Percentiles rank a stretch among this genome's conserved stretches.
Conservation (phyloP, 2,797 vertebrate genomes). For the Paedocypris micromegethes region DNA sequence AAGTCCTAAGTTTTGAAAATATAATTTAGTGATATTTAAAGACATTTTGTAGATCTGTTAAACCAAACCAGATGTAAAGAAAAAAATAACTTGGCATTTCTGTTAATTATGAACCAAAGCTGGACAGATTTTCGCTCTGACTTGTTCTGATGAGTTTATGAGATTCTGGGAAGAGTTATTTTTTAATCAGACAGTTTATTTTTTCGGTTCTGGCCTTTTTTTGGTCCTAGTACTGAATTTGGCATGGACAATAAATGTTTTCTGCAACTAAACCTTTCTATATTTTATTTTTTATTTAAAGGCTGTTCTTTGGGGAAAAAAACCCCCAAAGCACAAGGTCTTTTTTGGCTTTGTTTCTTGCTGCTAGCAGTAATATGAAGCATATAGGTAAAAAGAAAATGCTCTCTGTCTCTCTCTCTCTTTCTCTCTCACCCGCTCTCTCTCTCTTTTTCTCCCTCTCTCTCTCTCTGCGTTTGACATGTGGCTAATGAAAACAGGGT, state of each 20-base stretch:
- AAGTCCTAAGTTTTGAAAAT: slow-evolving; percentile 41
- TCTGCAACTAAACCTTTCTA: neutral
- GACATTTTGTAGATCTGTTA: slow-evolving; percentile 47
- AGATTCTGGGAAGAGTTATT: neutral
- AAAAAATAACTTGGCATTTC: slow-evolving; percentile 59
- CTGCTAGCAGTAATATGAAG: slow-evolving; percentile 46
- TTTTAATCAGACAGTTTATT: neutral
- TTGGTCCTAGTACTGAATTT: neutral
- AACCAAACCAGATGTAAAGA: slow-evolving; percentile 47
- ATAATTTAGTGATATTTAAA: slow-evolving; percentile 40
- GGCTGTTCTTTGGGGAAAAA: neutral
- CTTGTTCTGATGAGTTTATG: slow-evolving; percentile 5
- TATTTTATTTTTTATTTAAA: slow-evolving; percentile 9
- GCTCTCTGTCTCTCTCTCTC: slow-evolving; percentile 40
- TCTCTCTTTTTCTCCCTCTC: slow-evolving; percentile 21
- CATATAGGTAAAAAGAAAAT: slow-evolving; percentile 43
- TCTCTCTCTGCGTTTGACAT: slow-evolving; percentile 46
- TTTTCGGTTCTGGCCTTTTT: neutral
- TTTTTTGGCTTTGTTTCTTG: slow-evolving; percentile 34
- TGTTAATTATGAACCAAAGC: slow-evolving; percentile 55
- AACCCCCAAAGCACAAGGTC: slow-evolving; percentile 1
- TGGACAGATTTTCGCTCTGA: slow-evolving; percentile 19
- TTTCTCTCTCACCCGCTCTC: slow-evolving; percentile 32
- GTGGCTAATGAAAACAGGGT: slow-evolving; percentile 56
- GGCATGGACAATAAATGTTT: neutral